Evolutionary conservation across 1,140 invertebrate species (phyloP).

Genomic region (Oryzaephilus surinamensis): DNA sequence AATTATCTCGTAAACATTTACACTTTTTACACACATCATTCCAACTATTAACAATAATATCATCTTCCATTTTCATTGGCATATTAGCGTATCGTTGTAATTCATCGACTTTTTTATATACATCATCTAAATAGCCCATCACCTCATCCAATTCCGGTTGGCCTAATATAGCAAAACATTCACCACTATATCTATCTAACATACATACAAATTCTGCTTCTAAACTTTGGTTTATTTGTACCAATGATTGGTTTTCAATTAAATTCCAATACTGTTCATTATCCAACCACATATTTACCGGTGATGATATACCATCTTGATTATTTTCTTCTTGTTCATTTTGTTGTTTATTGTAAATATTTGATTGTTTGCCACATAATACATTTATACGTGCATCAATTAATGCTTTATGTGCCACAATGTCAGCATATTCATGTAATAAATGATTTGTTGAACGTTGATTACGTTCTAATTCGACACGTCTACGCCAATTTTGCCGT

Average conservation of each 20-base stretch:
- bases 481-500: slow-evolving; percentile 31
- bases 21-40: slow-evolving; percentile 40
- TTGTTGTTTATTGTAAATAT: slow-evolving; percentile 11
- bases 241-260: slow-evolving; percentile 20
- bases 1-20: slow-evolving; percentile 16
- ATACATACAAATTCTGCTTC: slow-evolving; percentile 32
- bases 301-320: not conserved
- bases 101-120: slow-evolving; percentile 22
- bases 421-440: slow-evolving; percentile 59
- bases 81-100: slow-evolving; percentile 22
- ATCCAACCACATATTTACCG: slow-evolving; percentile 20
- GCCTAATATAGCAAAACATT: slow-evolving; percentile 22
- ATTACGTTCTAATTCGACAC: slow-evolving; percentile 40
- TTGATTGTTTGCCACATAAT: slow-evolving; percentile 39
- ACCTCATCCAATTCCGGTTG: slow-evolving; percentile 24
- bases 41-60: slow-evolving; percentile 22
- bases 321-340: slow-evolving; percentile 1
- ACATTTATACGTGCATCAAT: slow-evolving; percentile 59
- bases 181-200: slow-evolving; percentile 21
- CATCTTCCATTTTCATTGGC: slow-evolving; percentile 10
- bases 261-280: slow-evolving; percentile 21
- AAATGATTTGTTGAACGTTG: slow-evolving; percentile 41
- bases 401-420: slow-evolving; percentile 64
- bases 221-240: slow-evolving; percentile 27
- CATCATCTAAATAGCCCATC: slow-evolving; percentile 20